A percentile compares a stretch with the other conserved stretches of the same genome.
Evolutionary conservation across 2,888 invertebrate species (phyloP).

Genomic region (Tinea semifulvella): DNA sequence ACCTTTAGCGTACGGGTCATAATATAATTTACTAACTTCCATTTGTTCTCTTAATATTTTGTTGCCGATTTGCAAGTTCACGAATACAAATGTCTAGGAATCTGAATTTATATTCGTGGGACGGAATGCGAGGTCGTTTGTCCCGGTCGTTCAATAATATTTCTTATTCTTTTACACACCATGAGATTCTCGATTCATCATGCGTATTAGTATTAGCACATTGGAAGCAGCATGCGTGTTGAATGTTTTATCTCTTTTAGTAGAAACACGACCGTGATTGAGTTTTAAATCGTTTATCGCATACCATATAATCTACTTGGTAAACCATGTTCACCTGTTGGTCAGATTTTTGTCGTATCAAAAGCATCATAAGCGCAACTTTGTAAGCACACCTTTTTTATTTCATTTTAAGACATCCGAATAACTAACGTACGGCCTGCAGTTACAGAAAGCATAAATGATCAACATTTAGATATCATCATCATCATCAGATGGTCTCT

Average conservation of each 20-base stretch:
- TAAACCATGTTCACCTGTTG: too few species aligned
- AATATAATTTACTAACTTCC: not conserved
- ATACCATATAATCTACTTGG: too few species aligned
- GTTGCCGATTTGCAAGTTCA: not conserved
- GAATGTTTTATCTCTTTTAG: conserved; percentile 24
- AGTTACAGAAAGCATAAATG: too few species aligned
- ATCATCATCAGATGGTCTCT: too few species aligned
- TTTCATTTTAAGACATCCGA: too few species aligned
- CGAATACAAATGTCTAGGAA: not conserved
- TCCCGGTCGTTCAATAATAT: conserved; percentile 54
- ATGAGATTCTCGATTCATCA: conserved; percentile 40
- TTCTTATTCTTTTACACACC: conserved; percentile 46
- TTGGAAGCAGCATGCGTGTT: conserved; percentile 35
- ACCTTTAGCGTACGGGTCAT: not conserved
- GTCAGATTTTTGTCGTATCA: too few species aligned
- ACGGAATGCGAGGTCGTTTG: conserved; percentile 57
- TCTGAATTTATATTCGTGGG: conserved; percentile 50
- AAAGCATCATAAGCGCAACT: too few species aligned
- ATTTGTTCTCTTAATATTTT: not conserved
- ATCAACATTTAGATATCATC: too few species aligned
- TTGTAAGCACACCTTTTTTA: too few species aligned
- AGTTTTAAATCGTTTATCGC: conserved; percentile 1
- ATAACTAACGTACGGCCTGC: too few species aligned
- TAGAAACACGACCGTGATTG: not conserved
- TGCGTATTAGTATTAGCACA: conserved; percentile 53